Conservation (phyloP, 2,113 vertebrate species). For the Telmatochromis sp. region DNA sequence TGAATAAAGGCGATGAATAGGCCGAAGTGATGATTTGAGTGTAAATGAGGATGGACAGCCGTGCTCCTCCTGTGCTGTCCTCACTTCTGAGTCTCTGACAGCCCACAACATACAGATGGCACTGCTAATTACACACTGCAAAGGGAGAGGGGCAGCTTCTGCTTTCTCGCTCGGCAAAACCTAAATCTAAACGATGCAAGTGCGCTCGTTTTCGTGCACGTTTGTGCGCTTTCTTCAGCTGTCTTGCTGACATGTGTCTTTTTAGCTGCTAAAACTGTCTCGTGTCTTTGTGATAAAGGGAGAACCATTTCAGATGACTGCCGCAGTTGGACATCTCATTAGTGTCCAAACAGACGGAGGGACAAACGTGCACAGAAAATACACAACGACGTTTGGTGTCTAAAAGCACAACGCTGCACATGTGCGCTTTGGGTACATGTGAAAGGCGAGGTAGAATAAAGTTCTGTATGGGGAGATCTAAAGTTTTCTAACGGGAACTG, state of each 20-base stretch:
- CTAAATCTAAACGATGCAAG: not conserved
- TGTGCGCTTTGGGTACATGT: not conserved
- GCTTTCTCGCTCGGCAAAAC: slow-evolving; percentile 6
- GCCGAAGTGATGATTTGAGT: slow-evolving; percentile 52
- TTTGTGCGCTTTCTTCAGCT: not conserved
- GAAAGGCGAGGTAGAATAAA: not conserved
- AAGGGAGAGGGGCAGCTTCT: slow-evolving; percentile 25
- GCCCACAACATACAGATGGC: slow-evolving; percentile 63
- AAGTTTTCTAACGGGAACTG: not conserved
- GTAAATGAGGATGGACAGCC: slow-evolving; percentile 59
- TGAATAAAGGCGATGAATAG: slow-evolving; percentile 25
- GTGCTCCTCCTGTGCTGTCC: slow-evolving; percentile 48
- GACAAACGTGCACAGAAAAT: not conserved
- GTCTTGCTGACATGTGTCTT: slow-evolving; percentile 19
- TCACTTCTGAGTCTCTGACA: slow-evolving; percentile 54
- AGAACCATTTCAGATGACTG: not conserved
- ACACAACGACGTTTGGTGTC: not conserved
- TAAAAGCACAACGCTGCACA: not conserved
- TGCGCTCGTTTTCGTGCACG: not conserved
- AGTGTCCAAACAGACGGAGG: not conserved
- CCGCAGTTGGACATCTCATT: slow-evolving; percentile 29
- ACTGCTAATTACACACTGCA: slow-evolving; percentile 57
- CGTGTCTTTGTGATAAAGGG: not conserved
- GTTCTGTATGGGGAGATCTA: not conserved
- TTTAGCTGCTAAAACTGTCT: slow-evolving; percentile 11